phyloP scores from a whole-genome alignment of 2,888 invertebrate species.

The Lacanobia oleracea region DNA sequence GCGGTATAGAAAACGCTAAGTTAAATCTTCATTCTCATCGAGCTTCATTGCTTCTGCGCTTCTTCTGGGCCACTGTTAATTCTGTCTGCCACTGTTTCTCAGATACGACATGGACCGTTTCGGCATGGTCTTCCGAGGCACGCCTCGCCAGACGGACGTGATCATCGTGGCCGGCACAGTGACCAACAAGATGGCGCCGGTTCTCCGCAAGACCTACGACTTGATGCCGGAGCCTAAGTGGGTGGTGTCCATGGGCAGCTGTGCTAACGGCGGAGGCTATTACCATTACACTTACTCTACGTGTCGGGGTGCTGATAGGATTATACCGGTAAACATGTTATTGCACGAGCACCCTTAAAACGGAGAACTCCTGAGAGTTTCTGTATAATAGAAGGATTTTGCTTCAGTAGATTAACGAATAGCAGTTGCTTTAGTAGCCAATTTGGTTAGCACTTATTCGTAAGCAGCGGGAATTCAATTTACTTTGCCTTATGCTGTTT shows the following conservation, averaged over 20 bases:
- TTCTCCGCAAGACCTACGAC: slow-evolving; percentile 98
- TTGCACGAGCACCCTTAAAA: too few relatives aligned
- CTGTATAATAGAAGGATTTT: too few relatives aligned
- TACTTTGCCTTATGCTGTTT: background rate
- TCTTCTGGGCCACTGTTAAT: background rate
- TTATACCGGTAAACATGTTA: slow-evolving; percentile 78
- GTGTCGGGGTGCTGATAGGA: slow-evolving; percentile 91
- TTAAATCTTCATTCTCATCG: background rate
- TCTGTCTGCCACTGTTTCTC: background rate
- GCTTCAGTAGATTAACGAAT: too few relatives aligned
- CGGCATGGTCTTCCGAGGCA: slow-evolving; percentile 99
- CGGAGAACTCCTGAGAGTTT: too few relatives aligned
- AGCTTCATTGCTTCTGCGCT: background rate
- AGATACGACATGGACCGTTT: slow-evolving; percentile 99
- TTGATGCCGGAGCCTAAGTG: slow-evolving; percentile 99
- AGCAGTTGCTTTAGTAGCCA: too few relatives aligned
- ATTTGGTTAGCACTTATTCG: too few relatives aligned
- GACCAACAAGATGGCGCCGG: slow-evolving; percentile 99
- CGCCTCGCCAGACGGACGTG: slow-evolving; percentile 98
- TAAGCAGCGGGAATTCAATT: background rate
- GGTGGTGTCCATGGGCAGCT: slow-evolving; percentile 99
- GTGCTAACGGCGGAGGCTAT: slow-evolving; percentile 99
- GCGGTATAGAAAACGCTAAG: background rate
- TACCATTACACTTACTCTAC: slow-evolving; percentile 99
- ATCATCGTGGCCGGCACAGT: slow-evolving; percentile 99